Conservation (phyloP, 2,888 invertebrate genomes). For the Cryptophagus acutangulus region DNA sequence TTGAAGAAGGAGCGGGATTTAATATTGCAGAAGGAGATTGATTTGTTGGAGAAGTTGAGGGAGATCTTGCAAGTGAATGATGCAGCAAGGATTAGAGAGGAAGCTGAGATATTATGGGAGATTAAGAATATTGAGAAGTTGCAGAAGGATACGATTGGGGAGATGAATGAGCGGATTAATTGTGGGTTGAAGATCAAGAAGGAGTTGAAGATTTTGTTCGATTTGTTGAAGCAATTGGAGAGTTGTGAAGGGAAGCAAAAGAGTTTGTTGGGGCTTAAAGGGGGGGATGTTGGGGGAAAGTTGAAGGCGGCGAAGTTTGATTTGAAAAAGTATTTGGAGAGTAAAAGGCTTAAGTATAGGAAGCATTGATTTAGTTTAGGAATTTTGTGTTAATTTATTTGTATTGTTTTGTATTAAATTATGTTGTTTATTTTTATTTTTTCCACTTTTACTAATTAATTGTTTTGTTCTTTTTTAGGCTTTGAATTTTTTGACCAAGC, state of each 20-base stretch:
- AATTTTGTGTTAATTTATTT: no score
- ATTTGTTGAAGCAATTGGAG: conserved; percentile 37
- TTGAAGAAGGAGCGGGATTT: conserved; percentile 50
- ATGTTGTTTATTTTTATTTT: conserved; percentile 1
- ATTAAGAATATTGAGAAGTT: conserved; percentile 43
- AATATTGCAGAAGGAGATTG: conserved; percentile 38
- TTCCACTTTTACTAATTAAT: neutral
- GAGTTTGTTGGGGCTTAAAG: conserved; percentile 11
- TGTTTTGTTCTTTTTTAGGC: neutral
- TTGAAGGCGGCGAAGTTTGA: neutral
- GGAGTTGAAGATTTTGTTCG: conserved; percentile 46
- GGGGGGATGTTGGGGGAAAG: neutral
- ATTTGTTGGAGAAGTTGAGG: conserved; percentile 41
- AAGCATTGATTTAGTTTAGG: neutral
- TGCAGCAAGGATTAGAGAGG: conserved; percentile 33
- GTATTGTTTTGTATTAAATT: no score
- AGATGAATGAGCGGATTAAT: conserved; percentile 36
- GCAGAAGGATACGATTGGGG: conserved; percentile 44
- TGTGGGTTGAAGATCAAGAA: conserved; percentile 39
- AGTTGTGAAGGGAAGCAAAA: conserved; percentile 29
- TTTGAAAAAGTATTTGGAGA: conserved; percentile 4
- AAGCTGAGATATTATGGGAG: conserved; percentile 45
- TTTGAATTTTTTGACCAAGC: neutral
- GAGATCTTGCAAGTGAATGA: conserved; percentile 50
- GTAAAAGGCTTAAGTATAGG: neutral